Evolutionary conservation across 2,113 vertebrate species (phyloP).

Genomic region (Oryctolagus cuniculus): mOryCun1.1 NC_091438.1:163068001-163068500

Average conservation of each 20-base stretch:
- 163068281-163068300: accelerated
- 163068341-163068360: accelerated
- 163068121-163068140: too few species aligned
- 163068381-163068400: accelerated
- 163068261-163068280: accelerated
- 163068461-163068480: constrained; percentile 57
- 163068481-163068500: constrained; percentile 38
- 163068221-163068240: background rate
- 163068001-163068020: too few species aligned
- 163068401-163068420: background rate
- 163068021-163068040: too few species aligned
- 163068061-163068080: too few species aligned
- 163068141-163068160: background rate
- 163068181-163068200: background rate
- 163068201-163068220: accelerated
- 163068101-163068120: too few species aligned
- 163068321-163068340: accelerated
- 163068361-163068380: background rate
- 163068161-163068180: accelerated
- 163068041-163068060: too few species aligned
- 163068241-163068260: accelerated
- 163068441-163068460: constrained; percentile 25
- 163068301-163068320: accelerated
- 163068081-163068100: too few species aligned
- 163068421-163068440: accelerated